Conservation (phyloP, 2,888 invertebrate genomes). For the Alloplasta piceator region DNA sequence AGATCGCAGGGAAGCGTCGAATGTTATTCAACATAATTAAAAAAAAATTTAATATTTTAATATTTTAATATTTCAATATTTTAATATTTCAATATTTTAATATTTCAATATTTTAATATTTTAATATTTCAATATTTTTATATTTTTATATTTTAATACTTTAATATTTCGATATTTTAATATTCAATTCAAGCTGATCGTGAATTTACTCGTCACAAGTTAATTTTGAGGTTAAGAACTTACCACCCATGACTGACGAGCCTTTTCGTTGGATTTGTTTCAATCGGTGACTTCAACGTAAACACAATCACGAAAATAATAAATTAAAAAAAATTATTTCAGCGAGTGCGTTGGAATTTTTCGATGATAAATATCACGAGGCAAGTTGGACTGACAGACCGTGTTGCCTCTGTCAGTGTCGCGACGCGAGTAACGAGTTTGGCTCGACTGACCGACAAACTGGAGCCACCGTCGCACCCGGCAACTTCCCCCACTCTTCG, state of each 20-base stretch:
- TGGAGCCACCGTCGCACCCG: conserved; percentile 33
- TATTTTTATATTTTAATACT: too few relatives aligned
- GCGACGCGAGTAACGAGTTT: conserved; percentile 75
- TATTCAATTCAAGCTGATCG: too few relatives aligned
- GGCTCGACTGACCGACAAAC: conserved; percentile 21
- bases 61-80: too few relatives aligned
- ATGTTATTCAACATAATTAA: too few relatives aligned
- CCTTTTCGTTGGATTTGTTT: conserved; percentile 39
- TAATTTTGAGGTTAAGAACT: conserved; percentile 63
- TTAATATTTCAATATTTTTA: too few relatives aligned
- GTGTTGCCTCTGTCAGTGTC: conserved; percentile 73
- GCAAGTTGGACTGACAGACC: conserved; percentile 49
- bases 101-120: too few relatives aligned
- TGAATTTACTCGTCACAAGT: too few relatives aligned
- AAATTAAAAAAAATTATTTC: conserved; percentile 5
- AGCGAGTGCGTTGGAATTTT: conserved; percentile 6
- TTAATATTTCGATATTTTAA: too few relatives aligned
- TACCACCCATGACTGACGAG: conserved; percentile 77
- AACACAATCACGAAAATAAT: conserved; percentile 61
- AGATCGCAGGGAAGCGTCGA: too few relatives aligned
- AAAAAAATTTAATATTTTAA: too few relatives aligned
- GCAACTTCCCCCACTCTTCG: conserved; percentile 16
- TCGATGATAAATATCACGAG: not conserved
- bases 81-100: too few relatives aligned
- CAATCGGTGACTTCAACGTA: conserved; percentile 17